Base-by-base conservation (phyloP, 2,797 vertebrate genomes). In the Gobionotothen gibberifrons region DNA sequence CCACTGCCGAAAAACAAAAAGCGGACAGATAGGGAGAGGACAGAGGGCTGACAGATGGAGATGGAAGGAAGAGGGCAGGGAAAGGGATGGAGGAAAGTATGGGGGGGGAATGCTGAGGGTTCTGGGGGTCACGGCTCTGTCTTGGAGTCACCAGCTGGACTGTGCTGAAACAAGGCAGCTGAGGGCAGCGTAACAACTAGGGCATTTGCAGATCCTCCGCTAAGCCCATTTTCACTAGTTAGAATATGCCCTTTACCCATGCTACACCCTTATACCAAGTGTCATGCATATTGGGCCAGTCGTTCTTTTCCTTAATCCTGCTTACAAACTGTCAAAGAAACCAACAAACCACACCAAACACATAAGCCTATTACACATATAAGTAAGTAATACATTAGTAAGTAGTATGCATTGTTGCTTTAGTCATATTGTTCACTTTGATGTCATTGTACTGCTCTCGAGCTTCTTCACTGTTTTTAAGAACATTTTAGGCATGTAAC, bases 101-200 rank as follows among this genome's bases (percentile, higher is more conserved):
- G 32, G 32, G 2, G 12, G 32, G 32, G 32, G 6, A 9, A 9
- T 36, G 32, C 22, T 40, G 72, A 42, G 48, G 67, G 72, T 68
- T 54, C 66, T 6, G 22, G 68, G 69, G 81, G 77, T 87, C 72
- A 88, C 15, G 44, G 61, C 17, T 80, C 16, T 64, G 22, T 64
- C 22, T 77, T 61, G 80, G 56, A 5, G 39, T 73, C 17, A 1
- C 67, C 84, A 87, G 79, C 79, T 85, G 82, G 84, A 69, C 78
- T 71, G 68, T 74, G 74, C 80, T 81, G 72, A 73, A 57, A 75
- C 61, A 71, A 73, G 65, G 48, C 55, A 42, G 12, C 2, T 9
- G 55, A 68, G 39, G 29, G 22, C 39, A 52, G 46, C 0, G 0
- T 58, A 22, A 51, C 32, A 9, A 36, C 6, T 7, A 9, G 32